Base-by-base conservation (phyloP, 1,140 invertebrate species). In the Steinernema khuongi region DNA sequence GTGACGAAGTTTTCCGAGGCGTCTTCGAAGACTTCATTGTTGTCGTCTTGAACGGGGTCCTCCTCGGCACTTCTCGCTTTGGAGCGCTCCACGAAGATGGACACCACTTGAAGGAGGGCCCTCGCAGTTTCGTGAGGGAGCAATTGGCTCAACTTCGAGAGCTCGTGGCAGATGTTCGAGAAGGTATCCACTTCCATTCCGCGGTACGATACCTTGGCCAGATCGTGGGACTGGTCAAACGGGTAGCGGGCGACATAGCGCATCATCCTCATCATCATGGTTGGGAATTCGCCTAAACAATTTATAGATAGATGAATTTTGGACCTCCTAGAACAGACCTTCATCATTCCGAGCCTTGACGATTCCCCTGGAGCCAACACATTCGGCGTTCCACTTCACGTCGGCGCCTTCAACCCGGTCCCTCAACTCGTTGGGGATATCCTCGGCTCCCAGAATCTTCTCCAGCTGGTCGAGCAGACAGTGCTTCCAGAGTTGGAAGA, bases 311-410 rank as follows among this genome's bases (percentile, higher is more conserved):
- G 50, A 60, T 41, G 36, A n/a, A 7, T 41, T 41, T 41, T 7
- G 36, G 36, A n/a, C n/a, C n/a, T 41, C n/a, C n/a, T 41, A 22
- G 26, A 7, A 60, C 50, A 17, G 7, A 72, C 71, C 71, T 4
- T 44, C 29, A 11, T 72, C 33, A 26, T 18, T 29, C n/a, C 44
- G 26, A 1, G 71, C 18, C 26, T 32, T 72, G 28, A 72, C 71
- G 7, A 72, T 68, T 29, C 71, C 71, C 7, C 29, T 19, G 4
- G 4, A 71, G 7, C 33, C 71, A 1, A 72, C 31, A n/a, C 30
- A 30, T 44, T 72, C 71, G 26, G 29, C 44, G 28, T 72, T 72
- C 71, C 71, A 72, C 33, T 72, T 72, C 29, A 72, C 44, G 18
- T 72, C 60, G n/a, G n/a, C 2, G 18, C 44, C 71, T 4, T 72